These are phyloP conservation scores for Whitmania pigra DNA, from an alignment of 1,140 invertebrate species.

Conservation along the genomic window DNA sequence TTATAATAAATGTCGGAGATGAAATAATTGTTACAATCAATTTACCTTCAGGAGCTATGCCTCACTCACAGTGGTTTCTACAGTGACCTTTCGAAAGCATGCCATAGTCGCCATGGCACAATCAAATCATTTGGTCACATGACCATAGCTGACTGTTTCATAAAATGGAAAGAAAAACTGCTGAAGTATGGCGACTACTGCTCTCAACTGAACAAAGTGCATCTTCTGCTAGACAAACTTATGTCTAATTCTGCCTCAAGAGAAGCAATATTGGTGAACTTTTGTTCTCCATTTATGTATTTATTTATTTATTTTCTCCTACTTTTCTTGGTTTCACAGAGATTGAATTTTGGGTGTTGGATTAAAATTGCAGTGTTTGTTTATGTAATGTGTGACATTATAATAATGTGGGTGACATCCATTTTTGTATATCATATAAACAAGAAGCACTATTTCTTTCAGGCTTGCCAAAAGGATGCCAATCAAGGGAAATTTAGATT, in stretches of 20 bases:
- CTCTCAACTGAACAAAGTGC: conserved; percentile 70
- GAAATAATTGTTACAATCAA: not conserved
- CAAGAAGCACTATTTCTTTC: conserved; percentile 34
- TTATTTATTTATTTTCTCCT: not conserved
- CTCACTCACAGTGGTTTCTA: conserved; percentile 74
- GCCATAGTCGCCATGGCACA: conserved; percentile 37
- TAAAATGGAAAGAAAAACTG: conserved; percentile 75
- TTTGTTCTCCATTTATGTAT: not conserved
- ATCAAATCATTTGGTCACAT: conserved; percentile 18
- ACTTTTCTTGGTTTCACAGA: too few species aligned
- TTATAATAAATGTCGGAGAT: not conserved
- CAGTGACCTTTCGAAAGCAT: conserved; percentile 61
- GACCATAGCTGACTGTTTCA: conserved; percentile 57
- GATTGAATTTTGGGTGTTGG: too few species aligned
- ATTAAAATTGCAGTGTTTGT: too few species aligned
- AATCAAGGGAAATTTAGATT: conserved; percentile 89
- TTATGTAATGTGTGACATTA: too few species aligned
- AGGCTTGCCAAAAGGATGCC: conserved; percentile 80
- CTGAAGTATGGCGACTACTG: conserved; percentile 90
- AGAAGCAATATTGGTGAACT: not conserved
- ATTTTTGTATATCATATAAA: too few species aligned
- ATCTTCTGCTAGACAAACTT: conserved; percentile 60
- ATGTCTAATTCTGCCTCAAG: conserved; percentile 44
- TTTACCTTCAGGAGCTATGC: conserved; percentile 55
- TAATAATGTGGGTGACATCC: too few species aligned